Evolutionary conservation across 2,113 vertebrate species (phyloP).

Genomic region (Dasyurus viverrinus): DNA sequence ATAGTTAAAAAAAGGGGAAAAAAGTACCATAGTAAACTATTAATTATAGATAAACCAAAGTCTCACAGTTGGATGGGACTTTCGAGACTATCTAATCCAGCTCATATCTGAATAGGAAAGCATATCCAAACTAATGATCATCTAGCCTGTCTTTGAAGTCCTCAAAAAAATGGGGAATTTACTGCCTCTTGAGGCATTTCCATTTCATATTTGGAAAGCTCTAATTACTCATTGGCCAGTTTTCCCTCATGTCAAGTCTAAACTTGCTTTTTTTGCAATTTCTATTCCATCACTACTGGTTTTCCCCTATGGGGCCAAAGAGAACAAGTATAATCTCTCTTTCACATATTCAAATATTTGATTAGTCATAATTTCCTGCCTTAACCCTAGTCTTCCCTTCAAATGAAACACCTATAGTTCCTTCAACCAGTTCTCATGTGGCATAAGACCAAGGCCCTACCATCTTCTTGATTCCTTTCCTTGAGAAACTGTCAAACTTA

Average conservation of each 20-base stretch:
- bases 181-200: background rate
- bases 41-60: background rate
- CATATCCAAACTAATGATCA: background rate
- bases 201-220: background rate
- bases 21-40: background rate
- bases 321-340: background rate
- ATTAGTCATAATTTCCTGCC: background rate
- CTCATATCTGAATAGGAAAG: background rate
- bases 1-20: background rate
- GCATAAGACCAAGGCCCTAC: background rate
- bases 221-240: background rate
- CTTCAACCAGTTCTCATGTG: background rate
- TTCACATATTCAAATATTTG: background rate
- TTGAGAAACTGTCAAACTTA: background rate
- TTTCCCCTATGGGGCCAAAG: background rate
- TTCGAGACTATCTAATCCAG: background rate
- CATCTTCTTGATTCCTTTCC: background rate
- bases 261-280: background rate
- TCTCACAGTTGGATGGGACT: background rate
- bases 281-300: background rate
- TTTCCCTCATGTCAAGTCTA: background rate
- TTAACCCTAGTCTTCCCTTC: background rate
- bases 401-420: background rate
- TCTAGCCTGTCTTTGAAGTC: background rate
- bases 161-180: background rate